Evolutionary conservation across 2,888 invertebrate species (phyloP), one percentile per base, ranked within the genome.

Genomic region (Luperina nickerlii): DNA sequence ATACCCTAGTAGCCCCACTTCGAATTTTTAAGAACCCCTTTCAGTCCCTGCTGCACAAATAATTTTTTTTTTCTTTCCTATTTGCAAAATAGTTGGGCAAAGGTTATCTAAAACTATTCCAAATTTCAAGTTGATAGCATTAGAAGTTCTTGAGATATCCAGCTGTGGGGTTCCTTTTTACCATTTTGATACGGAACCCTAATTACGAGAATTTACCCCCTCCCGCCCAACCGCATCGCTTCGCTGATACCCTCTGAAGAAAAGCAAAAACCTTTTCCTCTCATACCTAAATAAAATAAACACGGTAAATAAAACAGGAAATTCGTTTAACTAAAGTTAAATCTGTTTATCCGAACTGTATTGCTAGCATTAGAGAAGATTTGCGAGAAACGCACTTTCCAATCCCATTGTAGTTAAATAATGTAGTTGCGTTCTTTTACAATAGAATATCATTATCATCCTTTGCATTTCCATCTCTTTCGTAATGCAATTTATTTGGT

Each of bases 291-390:
- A 80, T 81, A 81, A 79, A 81, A 71, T 62, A 84, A 84, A 80
- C 84, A 84, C 82, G 82, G 70, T 76, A 78, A 87, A 87, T 88
- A 84, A 89, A 86, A 81, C 86, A 86, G 83, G 78, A 84, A 87
- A 87, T 88, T 87, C 89, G 79, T 85, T 87, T 85, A 85, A 80
- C 79, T 84, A 85, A 87, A 90, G 89, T 89, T 85, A 87, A 89
- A 87, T 89, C 86, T 79, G 86, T 90, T 90, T 89, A 89, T 87
- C 79, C 81, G 77, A 88, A 83, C 86, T 85, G 86, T 83, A 87
- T 89, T 89, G 82, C 67, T 66, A 71, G 91, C 79, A 86, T 90
- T 90, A 88, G 82, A 80, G 81, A 78, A 87, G 84, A 89, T 86
- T 90, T 90, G 57, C 57, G 83, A 84, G 77, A 72, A 79, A 79